These are phyloP conservation scores for Onychomys arenicola DNA, from an alignment of 2,797 vertebrate species.

Conservation along the genomic window DNA sequence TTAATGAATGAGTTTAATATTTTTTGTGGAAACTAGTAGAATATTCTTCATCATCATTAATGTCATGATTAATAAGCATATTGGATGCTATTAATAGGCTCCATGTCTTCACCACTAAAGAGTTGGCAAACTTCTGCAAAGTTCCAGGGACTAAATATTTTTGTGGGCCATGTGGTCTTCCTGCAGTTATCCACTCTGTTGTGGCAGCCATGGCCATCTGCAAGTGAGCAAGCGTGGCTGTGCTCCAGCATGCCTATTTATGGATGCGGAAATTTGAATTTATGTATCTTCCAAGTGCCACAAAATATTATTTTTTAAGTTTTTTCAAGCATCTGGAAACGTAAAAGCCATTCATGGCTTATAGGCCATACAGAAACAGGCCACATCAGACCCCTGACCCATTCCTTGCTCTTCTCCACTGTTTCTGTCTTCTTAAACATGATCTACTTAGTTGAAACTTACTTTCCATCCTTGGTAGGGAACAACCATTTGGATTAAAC, in stretches of 20 bases:
- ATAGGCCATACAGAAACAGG: background rate
- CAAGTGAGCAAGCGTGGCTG: background rate
- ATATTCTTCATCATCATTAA: constrained; percentile 29
- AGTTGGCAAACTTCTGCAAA: constrained; percentile 47
- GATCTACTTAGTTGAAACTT: constrained; percentile 17
- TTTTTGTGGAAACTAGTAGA: constrained; percentile 30
- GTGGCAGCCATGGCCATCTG: background rate
- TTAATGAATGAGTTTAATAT: constrained; percentile 22
- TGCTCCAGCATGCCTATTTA: constrained; percentile 6
- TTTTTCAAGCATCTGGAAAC: constrained; percentile 53
- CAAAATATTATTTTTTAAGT: constrained; percentile 39
- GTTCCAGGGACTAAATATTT: constrained; percentile 32
- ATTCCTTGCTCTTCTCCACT: background rate
- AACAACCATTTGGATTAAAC: constrained; percentile 47
- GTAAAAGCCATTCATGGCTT: constrained; percentile 6
- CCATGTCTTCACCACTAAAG: background rate
- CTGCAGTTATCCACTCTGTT: background rate
- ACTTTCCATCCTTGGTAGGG: constrained; percentile 40
- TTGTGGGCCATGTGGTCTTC: constrained; percentile 1
- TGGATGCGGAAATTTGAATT: constrained; percentile 50
- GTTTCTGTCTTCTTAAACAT: background rate
- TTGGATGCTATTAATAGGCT: constrained; percentile 20
- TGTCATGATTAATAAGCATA: constrained; percentile 56
- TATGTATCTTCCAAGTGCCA: constrained; percentile 37
- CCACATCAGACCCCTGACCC: background rate